Evolutionary conservation across 2,797 vertebrate genomes (phyloP).

Genomic region (Acanthiza pusilla): DNA sequence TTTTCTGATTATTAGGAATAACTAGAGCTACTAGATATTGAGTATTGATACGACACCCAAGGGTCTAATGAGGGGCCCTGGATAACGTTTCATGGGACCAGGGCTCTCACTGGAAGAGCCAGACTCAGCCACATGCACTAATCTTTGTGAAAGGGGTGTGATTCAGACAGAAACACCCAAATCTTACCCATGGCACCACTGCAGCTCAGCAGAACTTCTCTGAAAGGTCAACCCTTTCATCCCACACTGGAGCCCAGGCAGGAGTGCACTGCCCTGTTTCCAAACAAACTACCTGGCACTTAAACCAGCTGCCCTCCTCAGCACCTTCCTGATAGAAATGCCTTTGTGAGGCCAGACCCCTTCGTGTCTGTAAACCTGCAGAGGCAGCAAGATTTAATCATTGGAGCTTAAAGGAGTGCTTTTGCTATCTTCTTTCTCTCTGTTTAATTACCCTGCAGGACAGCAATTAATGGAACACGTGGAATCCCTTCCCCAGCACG

Average conservation of each 20-base stretch:
- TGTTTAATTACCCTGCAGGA: conserved; percentile 14
- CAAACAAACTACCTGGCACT: neutral
- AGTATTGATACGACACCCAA: accelerated
- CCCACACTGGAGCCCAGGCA: neutral
- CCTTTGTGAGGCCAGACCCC: neutral
- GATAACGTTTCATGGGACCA: neutral
- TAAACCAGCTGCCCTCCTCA: neutral
- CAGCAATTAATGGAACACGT: neutral
- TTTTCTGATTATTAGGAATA: neutral
- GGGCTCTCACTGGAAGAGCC: neutral
- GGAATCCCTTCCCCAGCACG: neutral
- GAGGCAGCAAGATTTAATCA: neutral
- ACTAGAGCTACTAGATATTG: neutral
- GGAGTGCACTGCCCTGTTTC: neutral
- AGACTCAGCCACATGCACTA: neutral
- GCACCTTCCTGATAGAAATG: neutral
- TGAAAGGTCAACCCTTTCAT: neutral
- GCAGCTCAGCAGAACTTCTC: neutral
- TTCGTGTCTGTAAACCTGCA: neutral
- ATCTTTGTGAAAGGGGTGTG: neutral
- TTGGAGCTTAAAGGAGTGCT: neutral
- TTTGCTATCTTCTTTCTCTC: neutral
- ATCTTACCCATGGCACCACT: neutral
- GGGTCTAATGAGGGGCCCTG: neutral
- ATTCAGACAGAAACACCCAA: neutral